Percentiles rank a stretch among this genome's conserved stretches.
These are phyloP conservation scores for Diacarnus erythraeanus DNA, from an alignment of 37 sponge, comb jelly and placozoan genomes.

Conservation along the genomic window DNA sequence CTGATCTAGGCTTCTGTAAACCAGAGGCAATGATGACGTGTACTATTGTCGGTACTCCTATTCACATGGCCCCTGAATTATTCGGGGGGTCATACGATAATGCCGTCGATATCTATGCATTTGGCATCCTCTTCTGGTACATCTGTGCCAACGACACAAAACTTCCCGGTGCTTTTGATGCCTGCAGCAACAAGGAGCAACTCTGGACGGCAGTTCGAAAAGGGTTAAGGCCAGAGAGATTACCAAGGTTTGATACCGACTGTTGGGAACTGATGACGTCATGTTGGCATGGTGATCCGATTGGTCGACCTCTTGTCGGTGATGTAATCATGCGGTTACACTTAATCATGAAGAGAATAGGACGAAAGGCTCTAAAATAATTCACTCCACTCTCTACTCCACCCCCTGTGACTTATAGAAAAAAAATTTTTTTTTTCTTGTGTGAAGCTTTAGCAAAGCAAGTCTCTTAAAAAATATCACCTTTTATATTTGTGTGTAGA, in stretches of 20 bases:
- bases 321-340: slow-evolving; percentile 65
- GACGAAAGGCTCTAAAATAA: slow-evolving; percentile 29
- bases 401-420: no score
- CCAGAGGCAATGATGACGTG: slow-evolving; percentile 99
- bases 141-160: slow-evolving; percentile 81
- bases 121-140: slow-evolving; percentile 99
- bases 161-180: slow-evolving; percentile 75
- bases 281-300: slow-evolving; percentile 83
- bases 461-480: no score
- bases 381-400: background rate
- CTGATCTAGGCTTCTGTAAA: slow-evolving; percentile 99
- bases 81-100: slow-evolving; percentile 89
- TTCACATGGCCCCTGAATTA: slow-evolving; percentile 99
- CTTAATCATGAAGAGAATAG: slow-evolving; percentile 69
- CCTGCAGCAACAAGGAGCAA: slow-evolving; percentile 87
- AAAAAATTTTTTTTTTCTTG: no score
- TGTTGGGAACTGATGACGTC: slow-evolving; percentile 86
- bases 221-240: slow-evolving; percentile 88
- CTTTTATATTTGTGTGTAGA: no score
- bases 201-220: slow-evolving; percentile 84
- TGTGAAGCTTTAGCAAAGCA: no score
- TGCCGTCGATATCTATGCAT: slow-evolving; percentile 96
- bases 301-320: slow-evolving; percentile 73
- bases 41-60: slow-evolving; percentile 97
- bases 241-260: slow-evolving; percentile 73